These are phyloP conservation scores for Cephus rjabovi DNA, from an alignment of 2,888 invertebrate genomes.

Conservation along the genomic window DNA sequence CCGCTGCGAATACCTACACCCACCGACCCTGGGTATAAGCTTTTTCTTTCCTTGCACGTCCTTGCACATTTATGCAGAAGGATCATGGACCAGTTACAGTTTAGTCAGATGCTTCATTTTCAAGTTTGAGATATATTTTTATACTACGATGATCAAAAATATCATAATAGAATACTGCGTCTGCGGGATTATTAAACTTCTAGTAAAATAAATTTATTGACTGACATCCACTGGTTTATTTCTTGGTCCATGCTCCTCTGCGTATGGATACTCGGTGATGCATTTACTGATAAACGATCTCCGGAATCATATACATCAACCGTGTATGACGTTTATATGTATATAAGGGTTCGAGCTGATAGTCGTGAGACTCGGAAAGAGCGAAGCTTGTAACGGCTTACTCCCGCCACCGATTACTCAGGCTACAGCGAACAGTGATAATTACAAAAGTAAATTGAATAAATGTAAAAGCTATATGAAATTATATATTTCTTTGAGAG, in stretches of 20 bases:
- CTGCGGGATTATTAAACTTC: neutral
- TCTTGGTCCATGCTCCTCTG: neutral
- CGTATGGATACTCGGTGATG: neutral
- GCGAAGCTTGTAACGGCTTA: neutral
- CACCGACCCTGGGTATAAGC: constrained; percentile 40
- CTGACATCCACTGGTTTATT: neutral
- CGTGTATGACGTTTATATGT: neutral
- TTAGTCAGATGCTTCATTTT: neutral
- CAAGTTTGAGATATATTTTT: neutral
- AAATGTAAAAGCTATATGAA: neutral
- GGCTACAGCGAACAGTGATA: constrained; percentile 3
- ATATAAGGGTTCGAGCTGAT: neutral
- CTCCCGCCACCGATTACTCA: constrained; percentile 1
- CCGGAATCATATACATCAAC: neutral
- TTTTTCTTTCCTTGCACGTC: constrained; percentile 30
- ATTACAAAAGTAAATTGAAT: neutral
- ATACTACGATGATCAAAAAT: neutral
- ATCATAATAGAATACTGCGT: neutral
- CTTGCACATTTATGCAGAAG: neutral
- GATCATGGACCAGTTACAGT: neutral
- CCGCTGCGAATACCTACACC: constrained; percentile 77
- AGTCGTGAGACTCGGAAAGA: neutral
- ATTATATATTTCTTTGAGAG: constrained; percentile 8
- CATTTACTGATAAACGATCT: neutral
- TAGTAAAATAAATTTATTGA: neutral